Conservation (phyloP, 2,113 vertebrate species). For the Limnothrissa miodon region DNA sequence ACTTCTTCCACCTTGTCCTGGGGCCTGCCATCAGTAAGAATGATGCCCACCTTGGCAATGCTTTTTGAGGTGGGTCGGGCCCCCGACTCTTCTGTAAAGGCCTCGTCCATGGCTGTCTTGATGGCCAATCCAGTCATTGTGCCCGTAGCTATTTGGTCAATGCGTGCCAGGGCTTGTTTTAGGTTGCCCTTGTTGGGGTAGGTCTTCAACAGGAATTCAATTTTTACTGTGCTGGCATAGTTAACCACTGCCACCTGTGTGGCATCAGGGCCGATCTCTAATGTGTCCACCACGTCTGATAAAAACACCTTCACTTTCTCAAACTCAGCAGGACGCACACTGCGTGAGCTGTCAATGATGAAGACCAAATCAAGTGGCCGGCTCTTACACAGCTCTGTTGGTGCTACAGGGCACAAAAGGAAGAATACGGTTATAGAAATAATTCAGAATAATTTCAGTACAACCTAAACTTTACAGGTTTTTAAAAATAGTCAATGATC, state of each 20-base stretch:
- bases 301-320: conserved; percentile 90
- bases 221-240: conserved; percentile 88
- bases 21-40: conserved; percentile 89
- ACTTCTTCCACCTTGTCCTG: conserved; percentile 87
- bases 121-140: conserved; percentile 95
- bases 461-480: background rate
- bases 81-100: conserved; percentile 78
- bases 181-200: conserved; percentile 75
- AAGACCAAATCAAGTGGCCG: conserved; percentile 88
- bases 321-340: conserved; percentile 85
- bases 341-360: conserved; percentile 92
- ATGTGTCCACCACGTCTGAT: conserved; percentile 80
- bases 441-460: background rate
- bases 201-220: conserved; percentile 83
- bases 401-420: conserved; percentile 47
- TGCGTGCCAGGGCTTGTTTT: conserved; percentile 76
- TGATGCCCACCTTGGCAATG: conserved; percentile 87
- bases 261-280: conserved; percentile 74
- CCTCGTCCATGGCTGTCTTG: conserved; percentile 81
- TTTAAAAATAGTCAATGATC: background rate
- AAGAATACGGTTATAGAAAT: background rate
- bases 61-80: conserved; percentile 64
- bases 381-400: conserved; percentile 76
- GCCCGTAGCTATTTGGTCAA: conserved; percentile 84
- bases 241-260: conserved; percentile 88